Evolutionary conservation across 1,140 invertebrate species (phyloP), one percentile per base, ranked within the genome.

Genomic region (Mactra quadrangularis): DNA sequence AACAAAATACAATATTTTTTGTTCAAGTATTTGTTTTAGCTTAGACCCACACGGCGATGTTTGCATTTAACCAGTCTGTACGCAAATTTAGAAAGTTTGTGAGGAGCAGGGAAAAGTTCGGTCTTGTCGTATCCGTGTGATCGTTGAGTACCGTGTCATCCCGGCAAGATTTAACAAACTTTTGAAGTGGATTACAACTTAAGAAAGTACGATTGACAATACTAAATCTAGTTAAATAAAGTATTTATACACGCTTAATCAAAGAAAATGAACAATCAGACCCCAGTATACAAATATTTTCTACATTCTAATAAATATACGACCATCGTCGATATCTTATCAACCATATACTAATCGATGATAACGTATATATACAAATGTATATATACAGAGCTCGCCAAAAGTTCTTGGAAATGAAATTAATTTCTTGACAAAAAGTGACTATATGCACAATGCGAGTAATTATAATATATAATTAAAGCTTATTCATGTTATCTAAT

Each of bases 21-120:
- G 53, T 57, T 72, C 33, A 72, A 45, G 33, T 72, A 57, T 72
- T 72, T 72, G 70, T 72, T 72, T 72, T 72, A 57, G 70, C 29
- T 72, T 72, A 55, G 35, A 47, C 70, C 33, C 70, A 72, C 70
- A 45, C 70, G 70, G 7, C n/a, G 50, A 31, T 11, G 52, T 72
- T 41, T 72, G 70, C 52, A 35, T 45, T 35, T 25, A 38, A 66
- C 50, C 38, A 60, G 45, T 59, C 70, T 47, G 68, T 62, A 25
- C 41, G 15, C 13, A 47, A 17, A 25, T 59, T 70, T 78, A 50
- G 13, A 31, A 29, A 53, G 19, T n/a, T 64, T n/a, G 22, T 7
- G n/a, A 3, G 7, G 19, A 29, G 29, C 6, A 41, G 38, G 15
- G 15, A 41, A 41, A 7, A 41, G 6, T 41, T 76, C 15, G 7